Evolutionary conservation across 2,888 invertebrate species (phyloP).

Genomic region (Nesidiocoris tenuis): DNA sequence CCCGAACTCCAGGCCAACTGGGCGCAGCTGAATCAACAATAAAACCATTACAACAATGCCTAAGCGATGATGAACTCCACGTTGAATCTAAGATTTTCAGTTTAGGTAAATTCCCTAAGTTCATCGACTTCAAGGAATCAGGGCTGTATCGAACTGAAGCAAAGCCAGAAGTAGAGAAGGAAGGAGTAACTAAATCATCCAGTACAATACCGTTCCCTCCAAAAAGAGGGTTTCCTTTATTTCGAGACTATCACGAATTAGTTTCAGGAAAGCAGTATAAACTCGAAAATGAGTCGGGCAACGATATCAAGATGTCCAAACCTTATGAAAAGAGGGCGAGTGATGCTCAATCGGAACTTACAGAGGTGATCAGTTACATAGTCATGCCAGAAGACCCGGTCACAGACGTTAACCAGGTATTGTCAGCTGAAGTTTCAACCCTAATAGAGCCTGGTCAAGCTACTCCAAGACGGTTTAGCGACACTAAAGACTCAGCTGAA

Average conservation of each 20-base stretch:
- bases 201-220: slow-evolving; percentile 1
- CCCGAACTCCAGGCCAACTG: background rate
- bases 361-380: too few species aligned
- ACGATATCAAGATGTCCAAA: too few species aligned
- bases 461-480: too few species aligned
- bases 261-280: background rate
- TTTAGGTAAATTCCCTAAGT: background rate
- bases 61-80: background rate
- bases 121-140: background rate
- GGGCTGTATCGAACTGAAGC: background rate
- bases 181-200: background rate
- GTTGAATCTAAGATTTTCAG: background rate
- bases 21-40: background rate
- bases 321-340: too few species aligned
- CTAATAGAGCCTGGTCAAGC: too few species aligned
- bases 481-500: too few species aligned
- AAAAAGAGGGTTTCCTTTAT: slow-evolving; percentile 7
- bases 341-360: too few species aligned
- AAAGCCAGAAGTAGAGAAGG: background rate
- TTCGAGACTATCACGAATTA: slow-evolving; percentile 10
- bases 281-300: too few species aligned
- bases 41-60: background rate
- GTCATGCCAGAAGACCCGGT: too few species aligned
- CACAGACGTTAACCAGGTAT: too few species aligned
- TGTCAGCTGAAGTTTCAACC: too few species aligned